A percentile compares a stretch with the other conserved stretches of the same genome.
Evolutionary conservation across 2,113 vertebrate genomes (phyloP).

Genomic region (Odontophorus gujanensis): DNA sequence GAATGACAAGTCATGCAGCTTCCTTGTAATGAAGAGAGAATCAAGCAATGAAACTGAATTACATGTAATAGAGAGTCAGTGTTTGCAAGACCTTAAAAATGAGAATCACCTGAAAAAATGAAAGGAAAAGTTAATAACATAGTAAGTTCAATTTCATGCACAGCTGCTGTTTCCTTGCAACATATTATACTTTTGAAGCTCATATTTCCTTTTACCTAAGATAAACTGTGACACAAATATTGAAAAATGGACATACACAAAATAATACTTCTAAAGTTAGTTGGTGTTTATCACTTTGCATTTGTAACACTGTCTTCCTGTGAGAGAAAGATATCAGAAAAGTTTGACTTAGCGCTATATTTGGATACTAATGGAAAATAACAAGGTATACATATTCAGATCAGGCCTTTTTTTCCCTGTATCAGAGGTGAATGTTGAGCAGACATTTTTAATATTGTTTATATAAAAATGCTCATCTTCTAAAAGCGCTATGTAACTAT

Average conservation of each 20-base stretch:
- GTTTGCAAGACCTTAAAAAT: not conserved
- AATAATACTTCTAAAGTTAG: not conserved
- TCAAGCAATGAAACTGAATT: not conserved
- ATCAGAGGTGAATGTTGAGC: not conserved
- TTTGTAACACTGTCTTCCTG: not conserved
- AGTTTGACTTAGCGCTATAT: not conserved
- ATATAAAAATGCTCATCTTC: not conserved
- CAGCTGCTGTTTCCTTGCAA: not conserved
- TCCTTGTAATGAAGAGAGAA: not conserved
- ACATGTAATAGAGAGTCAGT: not conserved
- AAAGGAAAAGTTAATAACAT: not conserved
- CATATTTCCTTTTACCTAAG: not conserved
- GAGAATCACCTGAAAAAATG: not conserved
- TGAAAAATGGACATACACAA: not conserved
- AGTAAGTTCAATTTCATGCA: not conserved
- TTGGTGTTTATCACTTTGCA: not conserved
- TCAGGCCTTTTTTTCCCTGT: not conserved
- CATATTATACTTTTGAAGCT: fast-evolving
- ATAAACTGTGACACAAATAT: not conserved
- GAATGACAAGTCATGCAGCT: not conserved
- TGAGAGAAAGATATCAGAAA: not conserved
- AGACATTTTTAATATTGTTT: not conserved
- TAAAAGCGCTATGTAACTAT: not conserved
- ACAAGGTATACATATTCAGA: not conserved
- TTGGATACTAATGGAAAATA: not conserved